Conservation (phyloP, 2,888 invertebrate species). For the Papilio gigon region DNA sequence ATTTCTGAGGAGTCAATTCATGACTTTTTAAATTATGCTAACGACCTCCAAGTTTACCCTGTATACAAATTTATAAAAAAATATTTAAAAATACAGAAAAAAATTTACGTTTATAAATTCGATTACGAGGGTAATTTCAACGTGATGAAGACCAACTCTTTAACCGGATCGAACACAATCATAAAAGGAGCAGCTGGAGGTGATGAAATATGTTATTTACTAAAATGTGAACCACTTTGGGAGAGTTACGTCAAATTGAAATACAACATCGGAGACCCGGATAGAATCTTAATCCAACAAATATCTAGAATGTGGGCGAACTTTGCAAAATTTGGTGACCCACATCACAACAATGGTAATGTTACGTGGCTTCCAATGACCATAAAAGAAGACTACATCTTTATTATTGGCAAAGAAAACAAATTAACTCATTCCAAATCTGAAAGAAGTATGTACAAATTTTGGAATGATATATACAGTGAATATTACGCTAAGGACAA, state of each 20-base stretch:
- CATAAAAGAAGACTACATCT: conserved; percentile 54
- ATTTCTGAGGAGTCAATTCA: conserved; percentile 61
- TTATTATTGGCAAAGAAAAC: conserved; percentile 58
- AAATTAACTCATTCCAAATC: conserved; percentile 53
- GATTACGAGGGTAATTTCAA: conserved; percentile 73
- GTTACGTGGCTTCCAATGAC: conserved; percentile 64
- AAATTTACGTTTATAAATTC: conserved; percentile 74
- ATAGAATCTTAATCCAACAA: conserved; percentile 66
- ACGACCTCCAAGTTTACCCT: conserved; percentile 73
- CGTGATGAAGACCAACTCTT: conserved; percentile 63
- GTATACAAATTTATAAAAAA: conserved; percentile 70
- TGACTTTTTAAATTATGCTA: conserved; percentile 66
- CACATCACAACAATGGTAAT: conserved; percentile 56
- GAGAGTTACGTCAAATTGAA: conserved; percentile 62
- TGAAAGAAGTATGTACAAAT: conserved; percentile 61
- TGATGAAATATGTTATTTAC: conserved; percentile 76
- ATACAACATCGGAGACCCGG: conserved; percentile 54
- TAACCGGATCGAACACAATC: conserved; percentile 53
- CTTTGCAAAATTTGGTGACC: conserved; percentile 74
- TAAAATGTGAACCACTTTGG: conserved; percentile 73
- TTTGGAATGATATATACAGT: conserved; percentile 69
- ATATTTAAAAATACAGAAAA: conserved; percentile 52
- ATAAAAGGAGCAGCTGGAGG: conserved; percentile 75
- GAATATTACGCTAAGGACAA: conserved; percentile 57
- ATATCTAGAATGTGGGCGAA: conserved; percentile 76